A percentile compares a stretch with the other conserved stretches of the same genome.
Evolutionary conservation across 2,888 invertebrate species (phyloP).

Genomic region (Caenorhabditis panamensis): DNA sequence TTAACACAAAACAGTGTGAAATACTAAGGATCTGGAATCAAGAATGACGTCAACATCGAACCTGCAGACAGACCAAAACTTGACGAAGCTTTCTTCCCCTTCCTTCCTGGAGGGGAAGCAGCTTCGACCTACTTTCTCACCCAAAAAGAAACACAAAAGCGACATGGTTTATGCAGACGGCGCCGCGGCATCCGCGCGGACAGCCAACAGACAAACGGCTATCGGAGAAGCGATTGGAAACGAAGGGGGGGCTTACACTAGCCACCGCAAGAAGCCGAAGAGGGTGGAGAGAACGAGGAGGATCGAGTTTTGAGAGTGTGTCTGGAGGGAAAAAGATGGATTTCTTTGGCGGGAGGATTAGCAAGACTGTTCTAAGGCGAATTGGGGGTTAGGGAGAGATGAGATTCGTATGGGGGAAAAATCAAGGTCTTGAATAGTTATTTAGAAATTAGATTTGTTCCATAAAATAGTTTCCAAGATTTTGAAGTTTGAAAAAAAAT

Average conservation of each 20-base stretch:
- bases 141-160: constrained; percentile 53
- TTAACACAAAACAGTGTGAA: too few species aligned
- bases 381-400: too few species aligned
- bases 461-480: too few species aligned
- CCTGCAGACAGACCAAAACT: not conserved
- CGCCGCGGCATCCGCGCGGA: constrained; percentile 32
- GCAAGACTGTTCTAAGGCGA: too few species aligned
- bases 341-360: too few species aligned
- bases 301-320: constrained; percentile 36
- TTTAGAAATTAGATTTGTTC: too few species aligned
- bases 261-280: constrained; percentile 13
- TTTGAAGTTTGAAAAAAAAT: too few species aligned
- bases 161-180: constrained; percentile 32
- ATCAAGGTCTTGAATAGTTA: not conserved
- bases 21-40: too few species aligned
- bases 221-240: constrained; percentile 18
- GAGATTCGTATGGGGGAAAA: not conserved
- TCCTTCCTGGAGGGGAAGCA: not conserved
- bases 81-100: constrained; percentile 12
- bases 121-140: constrained; percentile 50
- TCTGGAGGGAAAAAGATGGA: constrained; percentile 14
- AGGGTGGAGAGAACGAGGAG: constrained; percentile 4
- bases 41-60: too few species aligned
- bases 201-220: constrained; percentile 54
- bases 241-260: constrained; percentile 26